Percentiles rank a stretch among this genome's conserved stretches.
Conservation (phyloP, 2,888 invertebrate genomes). For the Sarcophaga variegata region DNA sequence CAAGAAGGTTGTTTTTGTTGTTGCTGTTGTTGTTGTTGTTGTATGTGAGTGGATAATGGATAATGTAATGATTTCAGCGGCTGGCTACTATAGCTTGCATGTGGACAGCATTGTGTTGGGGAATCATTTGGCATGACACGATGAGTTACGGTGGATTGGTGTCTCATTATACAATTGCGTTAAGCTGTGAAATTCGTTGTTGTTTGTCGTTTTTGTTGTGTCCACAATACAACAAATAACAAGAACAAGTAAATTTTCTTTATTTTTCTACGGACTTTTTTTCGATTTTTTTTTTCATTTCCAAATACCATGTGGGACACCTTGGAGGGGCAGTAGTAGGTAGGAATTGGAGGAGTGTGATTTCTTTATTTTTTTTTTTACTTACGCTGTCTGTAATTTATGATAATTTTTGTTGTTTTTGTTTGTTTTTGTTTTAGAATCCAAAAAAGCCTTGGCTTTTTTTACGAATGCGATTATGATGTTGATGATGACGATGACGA, state of each 20-base stretch:
- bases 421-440: constrained; percentile 41
- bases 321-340: too few species aligned
- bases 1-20: constrained; percentile 25
- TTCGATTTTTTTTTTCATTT: constrained; percentile 17
- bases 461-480: neutral
- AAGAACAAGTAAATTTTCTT: constrained; percentile 41
- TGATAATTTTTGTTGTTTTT: constrained; percentile 22
- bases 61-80: constrained; percentile 30
- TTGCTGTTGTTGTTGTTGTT: constrained; percentile 46
- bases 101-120: neutral
- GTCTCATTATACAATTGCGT: constrained; percentile 79
- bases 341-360: constrained; percentile 1
- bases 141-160: constrained; percentile 43
- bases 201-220: constrained; percentile 44
- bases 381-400: constrained; percentile 18
- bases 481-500: neutral
- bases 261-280: neutral
- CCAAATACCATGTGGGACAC: neutral
- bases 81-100: neutral
- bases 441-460: constrained; percentile 8
- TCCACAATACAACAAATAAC: neutral
- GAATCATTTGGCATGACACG: constrained; percentile 47
- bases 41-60: constrained; percentile 27
- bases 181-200: constrained; percentile 80
- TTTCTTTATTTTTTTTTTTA: too few species aligned